Evolutionary conservation across 2,113 vertebrate genomes (phyloP).

Genomic region (Hassar affinis): DNA sequence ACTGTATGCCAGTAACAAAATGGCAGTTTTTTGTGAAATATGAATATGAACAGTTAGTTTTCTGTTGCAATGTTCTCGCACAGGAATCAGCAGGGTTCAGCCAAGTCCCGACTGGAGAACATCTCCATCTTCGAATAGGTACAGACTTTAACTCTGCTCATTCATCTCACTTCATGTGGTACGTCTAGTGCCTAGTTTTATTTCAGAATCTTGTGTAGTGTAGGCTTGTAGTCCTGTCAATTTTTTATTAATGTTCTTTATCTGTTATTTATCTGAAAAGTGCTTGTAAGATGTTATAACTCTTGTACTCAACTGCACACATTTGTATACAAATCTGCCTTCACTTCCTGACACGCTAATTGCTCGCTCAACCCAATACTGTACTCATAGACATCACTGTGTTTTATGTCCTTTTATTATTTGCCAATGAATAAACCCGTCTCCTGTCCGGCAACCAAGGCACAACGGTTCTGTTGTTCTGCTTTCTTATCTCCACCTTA

Average conservation of each 20-base stretch:
- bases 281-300: background rate
- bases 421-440: background rate
- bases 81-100: slow-evolving; percentile 18
- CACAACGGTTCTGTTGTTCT: background rate
- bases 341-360: too few relatives aligned
- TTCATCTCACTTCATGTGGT: too few relatives aligned
- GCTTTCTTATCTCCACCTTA: background rate
- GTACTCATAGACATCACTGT: too few relatives aligned
- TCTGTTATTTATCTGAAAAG: background rate
- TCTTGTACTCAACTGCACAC: background rate
- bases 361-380: too few relatives aligned
- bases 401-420: too few relatives aligned
- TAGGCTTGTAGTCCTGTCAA: too few relatives aligned
- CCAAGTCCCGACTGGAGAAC: background rate
- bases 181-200: too few relatives aligned
- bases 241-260: too few relatives aligned
- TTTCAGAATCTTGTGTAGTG: too few relatives aligned
- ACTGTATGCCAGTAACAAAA: background rate
- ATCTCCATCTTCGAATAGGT: slow-evolving; percentile 36
- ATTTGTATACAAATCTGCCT: too few relatives aligned
- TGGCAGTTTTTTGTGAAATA: background rate
- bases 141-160: background rate
- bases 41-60: background rate
- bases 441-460: background rate
- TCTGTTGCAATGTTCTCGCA: background rate